These are phyloP conservation scores for Cheilinus undulatus DNA, from an alignment of 2,113 vertebrate species.

Conservation along the genomic window DNA sequence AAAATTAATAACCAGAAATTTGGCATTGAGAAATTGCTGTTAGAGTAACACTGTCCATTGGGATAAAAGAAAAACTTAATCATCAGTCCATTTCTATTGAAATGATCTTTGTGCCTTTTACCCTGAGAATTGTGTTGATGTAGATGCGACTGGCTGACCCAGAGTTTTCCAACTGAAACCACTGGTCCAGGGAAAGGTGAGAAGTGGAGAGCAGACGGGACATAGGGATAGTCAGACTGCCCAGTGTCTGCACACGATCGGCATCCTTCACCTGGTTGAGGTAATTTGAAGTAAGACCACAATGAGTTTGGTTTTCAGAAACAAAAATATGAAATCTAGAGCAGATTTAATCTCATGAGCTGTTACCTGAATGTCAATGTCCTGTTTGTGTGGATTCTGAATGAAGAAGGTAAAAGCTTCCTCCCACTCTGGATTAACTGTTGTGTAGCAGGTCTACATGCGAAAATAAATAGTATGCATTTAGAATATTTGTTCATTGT, in stretches of 20 bases:
- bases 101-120: slow-evolving; percentile 17
- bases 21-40: neutral
- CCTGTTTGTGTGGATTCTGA: slow-evolving; percentile 87
- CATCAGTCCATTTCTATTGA: neutral
- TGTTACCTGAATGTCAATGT: slow-evolving; percentile 81
- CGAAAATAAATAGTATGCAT: neutral
- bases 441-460: slow-evolving; percentile 85
- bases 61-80: no score
- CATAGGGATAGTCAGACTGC: slow-evolving; percentile 87
- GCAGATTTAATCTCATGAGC: neutral
- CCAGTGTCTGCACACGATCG: slow-evolving; percentile 86
- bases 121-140: slow-evolving; percentile 82
- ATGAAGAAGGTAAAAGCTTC: slow-evolving; percentile 94
- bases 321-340: neutral
- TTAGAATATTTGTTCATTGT: neutral
- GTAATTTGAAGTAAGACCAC: slow-evolving; percentile 4
- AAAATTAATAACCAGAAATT: neutral
- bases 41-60: neutral
- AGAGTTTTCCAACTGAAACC: slow-evolving; percentile 89
- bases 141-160: slow-evolving; percentile 89
- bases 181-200: slow-evolving; percentile 87
- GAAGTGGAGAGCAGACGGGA: slow-evolving; percentile 84
- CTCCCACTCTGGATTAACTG: slow-evolving; percentile 87
- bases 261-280: slow-evolving; percentile 90
- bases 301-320: neutral